phyloP scores from a whole-genome alignment of 2,797 vertebrate species.

The Melanotaenia pygmaea region DNA sequence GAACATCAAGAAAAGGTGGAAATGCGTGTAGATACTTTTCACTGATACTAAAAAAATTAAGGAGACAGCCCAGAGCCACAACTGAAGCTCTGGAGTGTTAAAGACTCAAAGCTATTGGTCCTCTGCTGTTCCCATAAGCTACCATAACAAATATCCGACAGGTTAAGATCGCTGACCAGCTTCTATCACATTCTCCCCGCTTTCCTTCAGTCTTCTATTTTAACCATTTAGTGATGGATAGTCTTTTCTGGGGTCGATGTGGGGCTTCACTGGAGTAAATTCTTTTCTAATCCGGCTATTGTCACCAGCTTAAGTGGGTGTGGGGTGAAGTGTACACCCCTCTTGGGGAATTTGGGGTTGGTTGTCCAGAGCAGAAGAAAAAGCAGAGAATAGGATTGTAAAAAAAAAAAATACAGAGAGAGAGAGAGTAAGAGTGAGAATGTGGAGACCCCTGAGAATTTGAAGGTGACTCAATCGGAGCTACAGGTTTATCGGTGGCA shows the following conservation, averaged over 20 bases:
- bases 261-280: conserved; percentile 92
- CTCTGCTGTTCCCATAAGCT: conserved; percentile 60
- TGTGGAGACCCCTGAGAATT: neutral
- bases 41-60: conserved; percentile 86
- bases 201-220: conserved; percentile 88
- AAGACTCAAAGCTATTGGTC: conserved; percentile 84
- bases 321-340: conserved; percentile 91
- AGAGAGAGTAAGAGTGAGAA: neutral
- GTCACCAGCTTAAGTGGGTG: conserved; percentile 96
- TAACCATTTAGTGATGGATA: conserved; percentile 85
- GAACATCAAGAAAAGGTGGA: conserved; percentile 37
- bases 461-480: neutral
- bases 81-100: conserved; percentile 75
- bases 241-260: conserved; percentile 85
- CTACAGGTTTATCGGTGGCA: conserved; percentile 61
- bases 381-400: conserved; percentile 71
- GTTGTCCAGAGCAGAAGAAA: conserved; percentile 70
- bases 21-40: conserved; percentile 57
- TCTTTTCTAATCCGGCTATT: conserved; percentile 98
- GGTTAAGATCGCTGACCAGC: conserved; percentile 92
- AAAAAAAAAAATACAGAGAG: neutral
- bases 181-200: conserved; percentile 94
- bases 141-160: conserved; percentile 91
- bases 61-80: conserved; percentile 82
- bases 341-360: conserved; percentile 88